Evolutionary conservation across 2,888 invertebrate species (phyloP).

Genomic region (Dicycla oo): DNA sequence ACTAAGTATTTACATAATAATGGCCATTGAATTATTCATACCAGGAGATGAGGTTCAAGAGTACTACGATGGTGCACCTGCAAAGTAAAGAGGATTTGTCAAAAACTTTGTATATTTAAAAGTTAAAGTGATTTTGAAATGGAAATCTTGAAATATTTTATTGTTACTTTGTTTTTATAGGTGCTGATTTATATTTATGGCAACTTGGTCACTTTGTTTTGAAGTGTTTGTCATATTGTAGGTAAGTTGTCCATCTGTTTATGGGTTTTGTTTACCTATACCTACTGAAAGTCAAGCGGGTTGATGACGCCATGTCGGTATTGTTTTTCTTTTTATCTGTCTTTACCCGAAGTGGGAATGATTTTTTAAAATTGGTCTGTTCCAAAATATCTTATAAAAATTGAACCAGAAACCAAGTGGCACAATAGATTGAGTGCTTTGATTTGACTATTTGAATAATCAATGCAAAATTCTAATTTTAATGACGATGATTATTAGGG

Average conservation of each 20-base stretch:
- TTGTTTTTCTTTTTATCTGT: not conserved
- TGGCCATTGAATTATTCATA: constrained; percentile 79
- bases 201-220: not conserved
- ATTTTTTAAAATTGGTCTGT: not conserved
- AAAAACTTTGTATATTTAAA: constrained; percentile 45
- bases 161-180: not conserved
- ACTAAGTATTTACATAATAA: constrained; percentile 79
- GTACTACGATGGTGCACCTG: constrained; percentile 37
- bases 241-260: not conserved
- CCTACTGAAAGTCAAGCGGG: not conserved
- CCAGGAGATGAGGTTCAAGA: constrained; percentile 50
- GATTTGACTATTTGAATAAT: not conserved
- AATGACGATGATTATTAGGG: no score
- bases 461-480: not conserved
- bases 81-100: constrained; percentile 24
- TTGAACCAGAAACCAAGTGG: no score
- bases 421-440: no score
- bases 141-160: constrained; percentile 8
- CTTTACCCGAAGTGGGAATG: not conserved
- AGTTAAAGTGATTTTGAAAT: constrained; percentile 34
- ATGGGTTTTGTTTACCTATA: not conserved
- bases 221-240: not conserved
- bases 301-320: not conserved
- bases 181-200: not conserved
- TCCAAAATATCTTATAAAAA: not conserved